Evolutionary conservation across 2,797 vertebrate genomes (phyloP).

Genomic region (Myiotriccus ornatus): DNA sequence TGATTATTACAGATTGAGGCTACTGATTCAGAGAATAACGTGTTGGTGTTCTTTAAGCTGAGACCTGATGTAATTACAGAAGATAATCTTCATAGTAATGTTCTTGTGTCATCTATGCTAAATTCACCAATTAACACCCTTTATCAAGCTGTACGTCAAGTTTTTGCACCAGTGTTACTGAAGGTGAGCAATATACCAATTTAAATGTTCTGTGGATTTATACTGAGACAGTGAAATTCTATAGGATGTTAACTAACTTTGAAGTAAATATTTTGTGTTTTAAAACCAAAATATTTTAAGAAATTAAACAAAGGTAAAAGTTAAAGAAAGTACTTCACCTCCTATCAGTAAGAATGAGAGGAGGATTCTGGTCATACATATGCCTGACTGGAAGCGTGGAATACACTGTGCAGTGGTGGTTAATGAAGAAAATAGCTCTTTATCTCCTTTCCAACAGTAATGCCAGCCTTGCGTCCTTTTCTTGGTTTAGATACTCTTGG

Average conservation of each 20-base stretch:
- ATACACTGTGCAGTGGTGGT: neutral
- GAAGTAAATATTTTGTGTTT: neutral
- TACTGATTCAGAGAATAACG: conserved; percentile 79
- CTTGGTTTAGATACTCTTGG: neutral
- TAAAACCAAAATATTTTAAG: neutral
- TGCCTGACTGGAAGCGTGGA: neutral
- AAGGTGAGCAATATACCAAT: conserved; percentile 75
- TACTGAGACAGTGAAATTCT: neutral
- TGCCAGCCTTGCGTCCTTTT: neutral
- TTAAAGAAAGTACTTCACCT: neutral
- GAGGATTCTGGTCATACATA: neutral
- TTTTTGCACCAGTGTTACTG: conserved; percentile 90
- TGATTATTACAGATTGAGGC: conserved; percentile 83
- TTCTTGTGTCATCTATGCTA: conserved; percentile 95
- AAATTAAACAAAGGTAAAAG: neutral
- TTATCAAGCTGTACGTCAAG: conserved; percentile 90
- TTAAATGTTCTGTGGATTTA: neutral
- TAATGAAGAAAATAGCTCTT: neutral
- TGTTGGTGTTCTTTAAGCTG: conserved; percentile 95
- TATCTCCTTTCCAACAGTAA: neutral
- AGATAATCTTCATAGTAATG: conserved; percentile 88
- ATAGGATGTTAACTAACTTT: neutral
- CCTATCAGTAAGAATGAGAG: neutral
- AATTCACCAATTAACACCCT: conserved; percentile 93
- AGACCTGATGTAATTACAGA: conserved; percentile 91